A percentile compares a stretch with the other conserved stretches of the same genome.
These are phyloP conservation scores for Pangasius krempfi DNA, from an alignment of 2,797 vertebrate species.

Conservation along the genomic window DNA sequence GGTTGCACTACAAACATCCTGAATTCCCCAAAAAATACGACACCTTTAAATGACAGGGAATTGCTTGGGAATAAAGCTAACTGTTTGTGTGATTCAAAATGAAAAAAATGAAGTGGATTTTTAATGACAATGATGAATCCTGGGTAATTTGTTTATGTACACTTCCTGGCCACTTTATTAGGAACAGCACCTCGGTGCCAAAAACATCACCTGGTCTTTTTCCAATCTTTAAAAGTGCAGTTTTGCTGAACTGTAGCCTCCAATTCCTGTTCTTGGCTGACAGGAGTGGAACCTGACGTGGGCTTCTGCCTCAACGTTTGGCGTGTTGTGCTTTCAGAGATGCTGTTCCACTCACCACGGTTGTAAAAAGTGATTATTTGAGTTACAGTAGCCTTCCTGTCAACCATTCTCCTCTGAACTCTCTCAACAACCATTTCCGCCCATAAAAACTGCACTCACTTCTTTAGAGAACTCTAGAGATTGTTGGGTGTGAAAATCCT, in stretches of 20 bases:
- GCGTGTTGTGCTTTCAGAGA: not conserved
- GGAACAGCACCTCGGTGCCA: not conserved
- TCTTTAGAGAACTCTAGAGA: not conserved
- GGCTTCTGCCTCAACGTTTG: not conserved
- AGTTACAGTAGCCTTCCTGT: not conserved
- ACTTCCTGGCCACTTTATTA: not conserved
- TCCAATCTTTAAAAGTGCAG: not conserved
- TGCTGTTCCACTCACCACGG: not conserved
- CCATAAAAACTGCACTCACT: not conserved
- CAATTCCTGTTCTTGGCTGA: not conserved
- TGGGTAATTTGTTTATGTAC: not conserved
- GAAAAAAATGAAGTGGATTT: not conserved
- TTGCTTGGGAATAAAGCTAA: slow-evolving; percentile 17
- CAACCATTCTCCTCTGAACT: not conserved
- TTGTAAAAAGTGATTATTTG: not conserved
- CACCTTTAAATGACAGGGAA: slow-evolving; percentile 3
- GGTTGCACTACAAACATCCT: not conserved
- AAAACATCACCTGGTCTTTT: not conserved
- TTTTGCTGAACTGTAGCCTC: not conserved
- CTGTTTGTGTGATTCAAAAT: not conserved
- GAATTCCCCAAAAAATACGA: not conserved
- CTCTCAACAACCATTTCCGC: not conserved
- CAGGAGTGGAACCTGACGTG: not conserved
- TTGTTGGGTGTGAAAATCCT: not conserved
- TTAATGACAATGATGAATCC: not conserved